phyloP scores from a whole-genome alignment of 2,113 vertebrate species.

The Otis tarda region DNA sequence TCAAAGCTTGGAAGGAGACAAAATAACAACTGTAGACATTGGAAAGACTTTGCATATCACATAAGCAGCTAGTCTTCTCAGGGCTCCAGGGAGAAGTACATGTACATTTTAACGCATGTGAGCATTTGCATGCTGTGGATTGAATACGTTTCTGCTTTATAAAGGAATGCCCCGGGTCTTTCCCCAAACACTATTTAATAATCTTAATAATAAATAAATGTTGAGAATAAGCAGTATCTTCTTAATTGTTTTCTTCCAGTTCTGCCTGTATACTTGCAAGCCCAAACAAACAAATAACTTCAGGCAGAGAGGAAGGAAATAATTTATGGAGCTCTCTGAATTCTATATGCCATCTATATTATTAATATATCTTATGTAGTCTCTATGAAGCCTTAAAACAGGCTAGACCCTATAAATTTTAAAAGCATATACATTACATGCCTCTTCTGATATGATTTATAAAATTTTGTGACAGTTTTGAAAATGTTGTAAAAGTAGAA shows the following conservation, averaged over 20 bases:
- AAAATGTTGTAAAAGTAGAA: not conserved
- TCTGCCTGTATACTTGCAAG: not conserved
- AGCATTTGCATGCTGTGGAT: not conserved
- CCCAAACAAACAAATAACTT: not conserved
- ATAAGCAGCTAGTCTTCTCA: not conserved
- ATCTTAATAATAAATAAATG: not conserved
- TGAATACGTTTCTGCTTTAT: not conserved
- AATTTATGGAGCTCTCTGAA: not conserved
- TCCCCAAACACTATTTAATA: not conserved
- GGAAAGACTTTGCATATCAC: not conserved
- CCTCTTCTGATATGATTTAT: not conserved
- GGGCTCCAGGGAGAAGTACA: not conserved
- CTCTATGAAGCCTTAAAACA: not conserved
- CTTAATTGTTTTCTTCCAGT: not conserved
- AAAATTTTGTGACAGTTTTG: not conserved
- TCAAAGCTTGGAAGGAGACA: not conserved
- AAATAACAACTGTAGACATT: not conserved
- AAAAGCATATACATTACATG: not conserved
- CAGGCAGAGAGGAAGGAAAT: not conserved
- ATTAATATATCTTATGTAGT: not conserved
- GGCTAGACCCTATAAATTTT: not conserved
- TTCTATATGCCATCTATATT: not conserved
- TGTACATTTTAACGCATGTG: not conserved
- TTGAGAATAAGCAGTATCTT: not conserved
- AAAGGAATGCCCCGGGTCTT: not conserved